Evolutionary conservation across 2,797 vertebrate genomes (phyloP).

Genomic region (Acanthopagrus latus): DNA sequence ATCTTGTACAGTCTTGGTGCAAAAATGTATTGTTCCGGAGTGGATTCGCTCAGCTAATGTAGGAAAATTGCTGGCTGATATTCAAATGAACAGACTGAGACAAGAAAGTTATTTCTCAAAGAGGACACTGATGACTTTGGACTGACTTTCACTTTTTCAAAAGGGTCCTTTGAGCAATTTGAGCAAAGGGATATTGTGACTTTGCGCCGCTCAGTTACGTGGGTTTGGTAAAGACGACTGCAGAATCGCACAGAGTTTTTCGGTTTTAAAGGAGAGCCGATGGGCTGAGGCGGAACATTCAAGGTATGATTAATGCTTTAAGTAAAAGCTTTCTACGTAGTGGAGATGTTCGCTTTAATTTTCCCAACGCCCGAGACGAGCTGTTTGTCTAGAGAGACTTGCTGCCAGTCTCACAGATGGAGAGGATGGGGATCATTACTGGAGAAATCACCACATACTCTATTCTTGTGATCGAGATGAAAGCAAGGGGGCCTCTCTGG

Average conservation of each 20-base stretch:
- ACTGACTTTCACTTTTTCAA: slow-evolving; percentile 45
- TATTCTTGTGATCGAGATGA: slow-evolving; percentile 74
- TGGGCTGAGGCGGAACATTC: slow-evolving; percentile 44
- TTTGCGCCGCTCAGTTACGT: slow-evolving; percentile 40
- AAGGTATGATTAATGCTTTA: slow-evolving; percentile 59
- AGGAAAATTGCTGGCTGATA: slow-evolving; percentile 32
- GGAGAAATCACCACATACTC: slow-evolving; percentile 67
- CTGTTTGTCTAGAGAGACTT: slow-evolving; percentile 58
- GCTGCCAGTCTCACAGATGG: slow-evolving; percentile 60
- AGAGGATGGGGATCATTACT: slow-evolving; percentile 74
- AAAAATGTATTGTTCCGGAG: slow-evolving; percentile 12
- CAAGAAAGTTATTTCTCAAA: slow-evolving; percentile 27
- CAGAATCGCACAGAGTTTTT: slow-evolving; percentile 18
- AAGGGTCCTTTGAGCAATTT: slow-evolving; percentile 18
- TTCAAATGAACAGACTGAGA: slow-evolving; percentile 23
- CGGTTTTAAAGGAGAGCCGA: slow-evolving; percentile 31
- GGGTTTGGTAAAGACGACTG: background rate
- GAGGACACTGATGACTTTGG: slow-evolving; percentile 41
- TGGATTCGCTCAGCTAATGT: slow-evolving; percentile 14
- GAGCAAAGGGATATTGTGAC: slow-evolving; percentile 28
- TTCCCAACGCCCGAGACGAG: slow-evolving; percentile 22
- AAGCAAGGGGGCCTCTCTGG: slow-evolving; percentile 55
- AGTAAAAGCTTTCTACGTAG: slow-evolving; percentile 38
- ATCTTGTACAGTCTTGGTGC: slow-evolving; percentile 33
- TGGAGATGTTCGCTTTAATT: slow-evolving; percentile 57